Percentiles rank a stretch among this genome's conserved stretches.
Evolutionary conservation across 2,797 vertebrate species (phyloP).

Genomic region (Pterois miles): DNA sequence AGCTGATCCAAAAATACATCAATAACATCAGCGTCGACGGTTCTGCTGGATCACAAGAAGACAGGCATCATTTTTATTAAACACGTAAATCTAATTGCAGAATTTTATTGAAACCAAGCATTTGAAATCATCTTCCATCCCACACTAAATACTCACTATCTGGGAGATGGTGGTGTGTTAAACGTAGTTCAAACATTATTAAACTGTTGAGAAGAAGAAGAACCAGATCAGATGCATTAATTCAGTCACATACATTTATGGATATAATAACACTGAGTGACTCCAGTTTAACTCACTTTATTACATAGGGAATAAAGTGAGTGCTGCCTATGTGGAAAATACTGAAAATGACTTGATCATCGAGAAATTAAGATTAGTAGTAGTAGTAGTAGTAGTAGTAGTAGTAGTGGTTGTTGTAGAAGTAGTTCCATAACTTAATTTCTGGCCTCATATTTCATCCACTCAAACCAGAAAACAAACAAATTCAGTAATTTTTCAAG

Average conservation of each 20-base stretch:
- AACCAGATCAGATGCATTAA: not conserved
- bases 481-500: no score
- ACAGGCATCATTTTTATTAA: not conserved
- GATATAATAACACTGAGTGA: not conserved
- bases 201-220: not conserved
- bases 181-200: accelerated
- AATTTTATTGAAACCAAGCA: not conserved
- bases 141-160: not conserved
- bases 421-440: no score
- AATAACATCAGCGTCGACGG: no score
- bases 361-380: no score
- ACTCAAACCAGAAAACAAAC: no score
- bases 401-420: no score
- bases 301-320: not conserved
- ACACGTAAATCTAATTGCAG: not conserved
- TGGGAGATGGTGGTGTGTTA: accelerated
- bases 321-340: no score
- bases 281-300: not conserved
- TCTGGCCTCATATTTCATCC: no score
- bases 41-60: not conserved
- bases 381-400: no score
- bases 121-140: not conserved
- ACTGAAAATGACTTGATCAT: no score
- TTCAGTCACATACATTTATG: not conserved
- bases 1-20: accelerated